phyloP scores from a whole-genome alignment of 2,113 vertebrate genomes.

The Nanorana parkeri region DNA sequence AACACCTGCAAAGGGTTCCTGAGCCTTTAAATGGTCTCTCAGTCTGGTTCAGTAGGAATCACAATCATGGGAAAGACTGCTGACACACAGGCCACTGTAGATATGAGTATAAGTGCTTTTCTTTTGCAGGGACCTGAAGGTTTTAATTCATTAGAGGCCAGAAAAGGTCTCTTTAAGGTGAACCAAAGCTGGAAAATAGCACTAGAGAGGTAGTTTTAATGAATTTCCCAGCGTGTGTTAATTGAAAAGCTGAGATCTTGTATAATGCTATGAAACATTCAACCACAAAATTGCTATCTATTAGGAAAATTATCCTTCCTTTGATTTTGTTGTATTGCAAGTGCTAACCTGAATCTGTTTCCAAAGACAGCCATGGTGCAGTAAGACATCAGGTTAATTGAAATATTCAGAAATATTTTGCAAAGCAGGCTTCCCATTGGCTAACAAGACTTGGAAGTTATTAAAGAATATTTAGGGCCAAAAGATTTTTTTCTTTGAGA shows the following conservation, averaged over 20 bases:
- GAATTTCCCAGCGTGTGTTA: slow-evolving; percentile 43
- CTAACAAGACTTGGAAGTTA: background rate
- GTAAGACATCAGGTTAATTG: slow-evolving; percentile 8
- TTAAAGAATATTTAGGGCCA: background rate
- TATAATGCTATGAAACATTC: slow-evolving; percentile 26
- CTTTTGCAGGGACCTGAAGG: no score
- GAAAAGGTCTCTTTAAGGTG: no score
- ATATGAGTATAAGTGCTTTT: no score
- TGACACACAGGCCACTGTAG: no score
- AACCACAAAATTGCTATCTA: slow-evolving; percentile 43
- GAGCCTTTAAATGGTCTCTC: no score
- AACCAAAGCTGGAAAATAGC: background rate
- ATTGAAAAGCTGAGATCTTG: slow-evolving; percentile 32
- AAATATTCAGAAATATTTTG: slow-evolving; percentile 32
- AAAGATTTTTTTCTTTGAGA: no score
- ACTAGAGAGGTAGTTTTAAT: slow-evolving; percentile 32
- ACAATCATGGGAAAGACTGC: no score
- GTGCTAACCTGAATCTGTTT: slow-evolving; percentile 18
- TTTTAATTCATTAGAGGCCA: no score
- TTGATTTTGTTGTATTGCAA: slow-evolving; percentile 32
- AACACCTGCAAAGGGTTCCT: no score
- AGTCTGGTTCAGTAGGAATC: no score
- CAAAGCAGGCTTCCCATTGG: slow-evolving; percentile 4
- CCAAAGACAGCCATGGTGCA: slow-evolving; percentile 7
- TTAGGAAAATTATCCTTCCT: slow-evolving; percentile 47